Base-by-base conservation (phyloP, 1,140 invertebrate species). In the Drosophila parabipectinata region DNA sequence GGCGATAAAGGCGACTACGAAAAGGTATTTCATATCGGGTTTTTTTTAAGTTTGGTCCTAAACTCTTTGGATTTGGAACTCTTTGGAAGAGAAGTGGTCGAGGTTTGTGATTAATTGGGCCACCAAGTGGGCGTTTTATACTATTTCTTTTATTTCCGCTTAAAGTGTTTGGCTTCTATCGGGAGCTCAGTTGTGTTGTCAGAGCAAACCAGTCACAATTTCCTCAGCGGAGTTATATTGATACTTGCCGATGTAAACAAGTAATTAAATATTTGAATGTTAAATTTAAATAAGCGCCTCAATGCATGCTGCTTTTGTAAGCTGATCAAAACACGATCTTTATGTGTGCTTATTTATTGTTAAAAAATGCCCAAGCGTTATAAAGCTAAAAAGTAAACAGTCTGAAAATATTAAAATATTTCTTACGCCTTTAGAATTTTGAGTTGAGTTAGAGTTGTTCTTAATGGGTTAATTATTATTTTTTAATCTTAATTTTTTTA, bases 11-110 rank as follows among this genome's bases (percentile, higher is more conserved):
- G 18, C n/a, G 5, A 30, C 45, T 2, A 52, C 57, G 10, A 51
- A 34, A 0, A 53, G 47, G 21, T n/a, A 63, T 21, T 62, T 67
- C 58, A 67, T 67, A 18, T 18, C 1, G 18, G 18, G 18, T 1
- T 8, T 9, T 10, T 0, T 12, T n/a, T n/a, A n/a, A n/a, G n/a
- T n/a, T n/a, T n/a, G n/a, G n/a, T n/a, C n/a, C n/a, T n/a, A n/a
- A n/a, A n/a, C n/a, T n/a, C n/a, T n/a, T n/a, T n/a, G n/a, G n/a
- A 9, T 21, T 24, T 6, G 5, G 26, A n/a, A 18, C 15, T 47
- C 14, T 1, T 15, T 3, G 54, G 5, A 8, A 18, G 14, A n/a
- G 18, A 3, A 37, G 34, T 9, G 12, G 47, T 61, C 18, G 18
- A 28, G 14, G 30, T 34, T 6, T 62, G 59, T 62, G 59, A 62